Evolutionary conservation across 2,113 vertebrate genomes (phyloP), one percentile per base, ranked within the genome.

Genomic region (Onychostruthus taczanowskii): DNA sequence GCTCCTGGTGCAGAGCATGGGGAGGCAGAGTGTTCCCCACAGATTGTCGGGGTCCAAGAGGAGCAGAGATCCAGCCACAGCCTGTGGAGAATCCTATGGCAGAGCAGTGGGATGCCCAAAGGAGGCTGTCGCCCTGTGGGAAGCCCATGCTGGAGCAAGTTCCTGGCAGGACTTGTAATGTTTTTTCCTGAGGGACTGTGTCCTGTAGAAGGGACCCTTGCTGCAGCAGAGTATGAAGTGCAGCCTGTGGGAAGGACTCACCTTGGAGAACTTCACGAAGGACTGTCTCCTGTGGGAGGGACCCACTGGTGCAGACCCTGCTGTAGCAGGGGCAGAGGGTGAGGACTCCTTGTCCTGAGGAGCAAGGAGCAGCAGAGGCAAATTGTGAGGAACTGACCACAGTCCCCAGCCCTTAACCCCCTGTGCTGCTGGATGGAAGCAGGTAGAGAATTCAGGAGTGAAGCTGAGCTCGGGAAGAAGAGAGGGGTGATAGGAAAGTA

Each of bases 21-120:
- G 0, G 64, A 35, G 6, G 17, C 13, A 44, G 10, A 23, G 3
- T 39, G 33, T 5, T 10, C 33, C 33, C 13, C 33, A 24, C 3
- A 30, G 39, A 8, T 9, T 5, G 1, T 27, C 4, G 5, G 3
- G 4, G 2, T 47, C 16, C 10, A 13, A 16, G 49, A 13, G 6
- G 18, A 33, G 27, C 56, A 70, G 23, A 58, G 18, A 37, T 49
- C 21, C 30, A 14, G 31, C 31, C 16, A 13, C 16, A 67, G 18
- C 41, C 52, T 33, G 19, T n/a, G 46, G 35, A 77, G 23, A 27
- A 20, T 26, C 6, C n/a, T 35, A 8, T 27, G 26, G 12, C 30
- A 56, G 56, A 37, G 41, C 35, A 77, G 41, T 37, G 15, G 31
- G 49, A 43, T 43, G 18, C 7, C 30, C 22, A 18, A 49, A 49